Percentiles rank a stretch among this genome's conserved stretches.
phyloP scores from a whole-genome alignment of 1,140 invertebrate species.

The Pseudomyrmex pallidus region DNA sequence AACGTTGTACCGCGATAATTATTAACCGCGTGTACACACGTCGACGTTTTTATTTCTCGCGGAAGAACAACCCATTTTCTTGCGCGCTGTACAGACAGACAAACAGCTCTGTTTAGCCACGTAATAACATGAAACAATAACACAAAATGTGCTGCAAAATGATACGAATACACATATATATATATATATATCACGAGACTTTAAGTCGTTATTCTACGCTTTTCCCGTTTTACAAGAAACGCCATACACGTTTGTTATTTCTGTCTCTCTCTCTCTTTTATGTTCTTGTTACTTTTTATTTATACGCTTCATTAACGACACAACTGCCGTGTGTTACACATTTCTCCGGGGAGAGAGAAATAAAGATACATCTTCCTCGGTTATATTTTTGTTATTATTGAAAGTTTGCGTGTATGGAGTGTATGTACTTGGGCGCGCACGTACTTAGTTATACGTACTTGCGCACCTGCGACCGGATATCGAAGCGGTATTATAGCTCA shows the following conservation, averaged over 20 bases:
- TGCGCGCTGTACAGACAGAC: neutral
- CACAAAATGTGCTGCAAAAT: slow-evolving; percentile 38
- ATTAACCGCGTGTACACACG: slow-evolving; percentile 15
- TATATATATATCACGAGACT: neutral
- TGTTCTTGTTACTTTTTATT: neutral
- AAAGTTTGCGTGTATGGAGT: slow-evolving; percentile 29
- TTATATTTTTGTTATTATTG: slow-evolving; percentile 30
- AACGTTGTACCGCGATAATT: slow-evolving; percentile 21
- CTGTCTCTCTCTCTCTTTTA: neutral
- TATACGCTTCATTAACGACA: neutral
- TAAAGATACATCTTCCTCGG: neutral
- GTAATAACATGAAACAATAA: neutral
- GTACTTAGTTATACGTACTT: slow-evolving; percentile 6
- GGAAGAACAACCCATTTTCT: neutral
- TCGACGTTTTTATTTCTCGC: slow-evolving; percentile 35
- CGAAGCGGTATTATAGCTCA: slow-evolving; percentile 31
- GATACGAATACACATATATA: neutral
- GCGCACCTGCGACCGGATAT: slow-evolving; percentile 42
- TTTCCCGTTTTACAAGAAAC: neutral
- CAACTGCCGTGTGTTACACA: neutral
- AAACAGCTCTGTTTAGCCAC: neutral
- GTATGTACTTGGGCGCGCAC: neutral
- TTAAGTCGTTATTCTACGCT: slow-evolving; percentile 11
- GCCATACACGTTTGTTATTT: neutral
- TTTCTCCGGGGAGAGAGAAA: neutral